Percentiles rank a stretch among this genome's conserved stretches.
phyloP scores from a whole-genome alignment of 2,113 vertebrate genomes.

The Menura novaehollandiae region DNA sequence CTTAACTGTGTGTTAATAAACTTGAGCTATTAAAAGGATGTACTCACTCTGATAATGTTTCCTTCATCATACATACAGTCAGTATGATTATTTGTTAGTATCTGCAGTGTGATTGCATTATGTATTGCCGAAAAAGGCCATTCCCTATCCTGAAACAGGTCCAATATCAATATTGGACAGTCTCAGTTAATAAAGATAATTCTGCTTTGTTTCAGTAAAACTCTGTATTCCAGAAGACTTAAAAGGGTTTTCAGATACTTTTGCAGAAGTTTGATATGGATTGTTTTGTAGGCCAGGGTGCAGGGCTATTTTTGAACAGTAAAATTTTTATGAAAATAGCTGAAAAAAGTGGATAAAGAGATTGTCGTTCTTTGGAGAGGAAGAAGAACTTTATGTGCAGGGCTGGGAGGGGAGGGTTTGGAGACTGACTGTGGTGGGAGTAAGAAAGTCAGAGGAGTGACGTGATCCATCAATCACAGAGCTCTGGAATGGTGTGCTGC shows the following conservation, averaged over 20 bases:
- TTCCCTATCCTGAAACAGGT: background rate
- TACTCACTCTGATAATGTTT: background rate
- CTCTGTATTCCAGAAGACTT: background rate
- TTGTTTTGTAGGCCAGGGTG: background rate
- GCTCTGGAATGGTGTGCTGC: background rate
- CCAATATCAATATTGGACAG: background rate
- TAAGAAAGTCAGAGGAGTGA: background rate
- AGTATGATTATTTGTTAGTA: background rate
- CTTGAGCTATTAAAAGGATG: background rate
- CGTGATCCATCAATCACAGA: accelerated
- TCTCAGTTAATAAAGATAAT: background rate
- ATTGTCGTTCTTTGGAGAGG: background rate
- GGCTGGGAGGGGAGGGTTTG: background rate
- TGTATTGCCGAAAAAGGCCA: background rate
- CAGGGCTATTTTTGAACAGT: background rate
- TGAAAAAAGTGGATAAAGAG: background rate
- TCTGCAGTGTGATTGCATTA: background rate
- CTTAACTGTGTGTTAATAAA: background rate
- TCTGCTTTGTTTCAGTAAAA: background rate
- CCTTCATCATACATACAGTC: background rate
- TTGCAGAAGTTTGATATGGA: background rate
- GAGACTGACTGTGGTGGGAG: background rate
- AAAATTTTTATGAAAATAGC: background rate
- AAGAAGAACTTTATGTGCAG: background rate
- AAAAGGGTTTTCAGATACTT: background rate